Base-by-base conservation (phyloP, 2,888 invertebrate genomes). In the Chrysomela aeneicollis region DNA sequence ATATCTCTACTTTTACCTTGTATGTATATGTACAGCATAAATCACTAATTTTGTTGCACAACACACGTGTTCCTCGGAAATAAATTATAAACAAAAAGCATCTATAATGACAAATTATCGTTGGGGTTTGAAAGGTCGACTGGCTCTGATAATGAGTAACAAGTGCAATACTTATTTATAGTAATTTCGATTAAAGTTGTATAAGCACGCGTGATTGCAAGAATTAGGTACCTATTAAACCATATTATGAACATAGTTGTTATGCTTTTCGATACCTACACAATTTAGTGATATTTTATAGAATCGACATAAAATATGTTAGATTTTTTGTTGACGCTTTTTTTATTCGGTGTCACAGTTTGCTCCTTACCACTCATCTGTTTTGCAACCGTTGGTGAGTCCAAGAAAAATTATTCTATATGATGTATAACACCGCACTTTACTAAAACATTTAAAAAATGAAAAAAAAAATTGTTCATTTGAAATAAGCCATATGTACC, bases 331-430 rank as follows among this genome's bases (percentile, higher is more conserved):
- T 61, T 74, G 35, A 77, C 77, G 51, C 70, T 77, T 19, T 63
- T 71, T 12, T 59, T 79, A 59, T 79, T 81, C 67, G 71, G 70
- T 59, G 59, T 74, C 22, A 74, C 75, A 2, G 22, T 77, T 32
- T 64, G 71, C 19, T 59, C 75, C 32, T 58, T 77, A 47, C 81
- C 80, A 9, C 49, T 75, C 21, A 61, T 79, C 5, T 61, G 71
- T 49, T 37, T 76, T 21, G 76, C 71, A 65, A 79, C 76, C 64
- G 54, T 78, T 42, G 74, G 81, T 81, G 71, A 75, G 80, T 76
- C 42, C 19, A 26, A 51, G 42, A n/a, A 46, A 30, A n/a, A 49
- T 5, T 9, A 47, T 58, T 42, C 51, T 53, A 42, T 21, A 19
- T 12, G 35, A 17, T 42, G 4, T 21, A 19, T 18, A 51, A 42